These are phyloP conservation scores for Horisme vitalbata DNA, from an alignment of 2,888 invertebrate species.

Conservation along the genomic window DNA sequence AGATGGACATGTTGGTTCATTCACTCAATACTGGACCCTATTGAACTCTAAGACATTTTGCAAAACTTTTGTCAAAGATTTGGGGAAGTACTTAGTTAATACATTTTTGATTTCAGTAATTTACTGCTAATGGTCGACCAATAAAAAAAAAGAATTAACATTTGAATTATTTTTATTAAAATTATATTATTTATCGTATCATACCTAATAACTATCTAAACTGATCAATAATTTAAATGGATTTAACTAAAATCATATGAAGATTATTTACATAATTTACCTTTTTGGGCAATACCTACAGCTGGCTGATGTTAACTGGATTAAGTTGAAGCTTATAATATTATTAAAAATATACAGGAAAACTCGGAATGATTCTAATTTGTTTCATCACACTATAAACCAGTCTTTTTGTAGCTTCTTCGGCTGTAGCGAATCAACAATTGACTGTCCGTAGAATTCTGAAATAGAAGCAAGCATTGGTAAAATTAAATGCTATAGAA, in stretches of 20 bases:
- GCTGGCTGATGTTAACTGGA: slow-evolving; percentile 4
- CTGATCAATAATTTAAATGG: slow-evolving; percentile 19
- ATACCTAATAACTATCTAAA: slow-evolving; percentile 7
- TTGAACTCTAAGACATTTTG: slow-evolving; percentile 7
- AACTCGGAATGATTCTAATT: slow-evolving; percentile 13
- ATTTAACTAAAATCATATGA: slow-evolving; percentile 2
- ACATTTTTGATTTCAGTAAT: slow-evolving; percentile 2
- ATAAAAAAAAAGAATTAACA: slow-evolving; percentile 3
- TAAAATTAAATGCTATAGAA: not conserved
- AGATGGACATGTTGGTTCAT: slow-evolving; percentile 1
- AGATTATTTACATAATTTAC: slow-evolving; percentile 14
- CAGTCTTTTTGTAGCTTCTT: slow-evolving; percentile 17
- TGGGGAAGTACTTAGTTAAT: slow-evolving; percentile 8
- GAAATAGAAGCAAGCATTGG: slow-evolving; percentile 43
- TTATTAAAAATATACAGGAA: not conserved
- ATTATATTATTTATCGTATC: slow-evolving; percentile 10
- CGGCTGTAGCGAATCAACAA: slow-evolving; percentile 47
- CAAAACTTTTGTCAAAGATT: slow-evolving; percentile 9
- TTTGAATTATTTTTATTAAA: slow-evolving; percentile 8
- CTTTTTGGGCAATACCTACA: not conserved
- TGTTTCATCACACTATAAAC: slow-evolving; percentile 7
- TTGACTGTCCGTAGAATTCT: slow-evolving; percentile 71
- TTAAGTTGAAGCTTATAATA: slow-evolving; percentile 2
- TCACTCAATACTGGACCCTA: slow-evolving; percentile 10
- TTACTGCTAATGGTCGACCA: slow-evolving; percentile 1